Evolutionary conservation across 2,888 invertebrate species (phyloP), one percentile per base, ranked within the genome.

Genomic region (Protonemura montana): DNA sequence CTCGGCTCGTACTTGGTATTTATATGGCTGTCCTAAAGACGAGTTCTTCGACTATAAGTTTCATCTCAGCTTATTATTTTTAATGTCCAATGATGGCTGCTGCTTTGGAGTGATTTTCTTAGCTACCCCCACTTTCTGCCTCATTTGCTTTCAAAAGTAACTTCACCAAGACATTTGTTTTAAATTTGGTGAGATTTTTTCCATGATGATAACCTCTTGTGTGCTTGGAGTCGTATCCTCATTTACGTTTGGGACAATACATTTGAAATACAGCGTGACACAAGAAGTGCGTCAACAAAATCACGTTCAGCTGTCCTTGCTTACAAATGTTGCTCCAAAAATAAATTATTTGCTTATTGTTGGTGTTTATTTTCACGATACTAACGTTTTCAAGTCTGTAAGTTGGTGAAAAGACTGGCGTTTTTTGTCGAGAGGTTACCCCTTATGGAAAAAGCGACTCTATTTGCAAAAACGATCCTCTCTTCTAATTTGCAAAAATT

Each of bases 181-280:
- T 81, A 30, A 81, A 41, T 42, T 82, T 82, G 30, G 82, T 82
- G 41, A 41, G 82, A 82, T 82, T 82, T 82, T 82, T 82, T 82
- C 82, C 10, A 41, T 41, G 42, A 41, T 41, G 82, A 41, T 82
- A 82, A 82, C 82, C 82, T 35, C 29, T 82, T 30, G 29, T 82
- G 21, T 82, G 29, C n/a, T 82, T n/a, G 26, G 82, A 30, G 28
- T 28, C 21, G 41, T 26, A 78, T 28, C 78, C 27, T 82, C 82
- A 81, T 27, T 30, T 81, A 81, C 82, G 42, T 82, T 41, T 26
- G 25, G 82, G 35, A 82, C 82, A 82, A 82, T 82, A 26, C 41
- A n/a, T 41, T 82, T 82, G n/a, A 76, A 3, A 76, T 76, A 76
- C 76, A 25, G 26, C 76, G 21, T 76, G 76, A 35, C 35, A 59